Evolutionary conservation across 2,888 invertebrate species (phyloP), one percentile per base, ranked within the genome.

Genomic region (Andrena chrysosceles): DNA sequence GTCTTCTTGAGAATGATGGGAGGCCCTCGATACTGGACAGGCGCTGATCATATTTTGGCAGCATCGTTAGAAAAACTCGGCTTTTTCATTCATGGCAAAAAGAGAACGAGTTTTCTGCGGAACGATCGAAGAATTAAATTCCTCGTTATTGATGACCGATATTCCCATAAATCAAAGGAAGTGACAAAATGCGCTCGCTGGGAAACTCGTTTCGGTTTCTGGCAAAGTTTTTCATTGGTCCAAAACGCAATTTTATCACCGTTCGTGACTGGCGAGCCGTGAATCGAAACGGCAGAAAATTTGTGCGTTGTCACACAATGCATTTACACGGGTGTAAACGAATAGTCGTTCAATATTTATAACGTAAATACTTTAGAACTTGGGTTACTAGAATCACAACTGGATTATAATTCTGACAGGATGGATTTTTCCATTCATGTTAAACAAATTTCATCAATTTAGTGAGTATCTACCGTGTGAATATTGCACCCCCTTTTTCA

Each of bases 121-220:
- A 23, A 2, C 72, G 42, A 10, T 16, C 10, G 60, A 68, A 42
- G 56, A 72, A 81, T 81, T 52, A 77, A 77, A 81, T 68, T 56
- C 26, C 54, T 1, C 48, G 71, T 63, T 71, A 77, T 67, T 62
- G 77, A 67, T 68, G 71, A 48, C 48, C 77, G 8, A 56, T 54
- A 20, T 7, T 20, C 16, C 49, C 23, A 63, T 76, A 72, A 77
- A 81, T 72, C 77, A 63, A 81, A 52, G 20, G 62, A 31, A 49
- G 23, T 33, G 71, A 66, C 67, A 63, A 77, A 72, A 81, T 63
- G 48, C 29, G 56, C 66, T 29, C n/a, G 29, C 13, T 26, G 13
- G n/a, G 23, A 42, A 42, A 2, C 2, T 35, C 60, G 4, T 60
- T 7, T 31, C 42, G 49, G 20, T 42, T 66, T 16, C 60, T 35